These are phyloP conservation scores for Cyanocitta stelleri DNA, from an alignment of 2,113 vertebrate species.

Conservation along the genomic window DNA sequence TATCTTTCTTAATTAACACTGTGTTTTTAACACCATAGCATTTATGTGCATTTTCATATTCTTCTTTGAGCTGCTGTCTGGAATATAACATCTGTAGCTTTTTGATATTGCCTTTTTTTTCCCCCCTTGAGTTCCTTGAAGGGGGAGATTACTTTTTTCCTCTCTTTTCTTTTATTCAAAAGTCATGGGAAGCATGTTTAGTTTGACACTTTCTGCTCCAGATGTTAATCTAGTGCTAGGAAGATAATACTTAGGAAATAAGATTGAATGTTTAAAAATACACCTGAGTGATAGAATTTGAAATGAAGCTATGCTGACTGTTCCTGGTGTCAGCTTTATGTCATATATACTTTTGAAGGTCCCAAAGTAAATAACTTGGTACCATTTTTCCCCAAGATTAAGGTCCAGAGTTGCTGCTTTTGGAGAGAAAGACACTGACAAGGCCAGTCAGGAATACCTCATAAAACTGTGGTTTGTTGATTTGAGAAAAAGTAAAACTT, in stretches of 20 bases:
- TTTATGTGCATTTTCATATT: background rate
- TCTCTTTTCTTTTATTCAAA: background rate
- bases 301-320: background rate
- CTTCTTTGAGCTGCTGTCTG: background rate
- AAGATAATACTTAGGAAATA: background rate
- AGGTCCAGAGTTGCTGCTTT: background rate
- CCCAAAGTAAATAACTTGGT: background rate
- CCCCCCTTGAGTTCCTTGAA: background rate
- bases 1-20: background rate
- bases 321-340: background rate
- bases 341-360: slow-evolving; percentile 1
- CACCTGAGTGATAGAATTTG: background rate
- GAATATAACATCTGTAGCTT: background rate
- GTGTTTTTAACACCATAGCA: background rate
- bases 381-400: background rate
- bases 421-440: background rate
- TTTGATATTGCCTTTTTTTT: background rate
- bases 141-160: background rate
- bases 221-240: background rate
- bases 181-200: background rate
- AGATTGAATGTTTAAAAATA: background rate
- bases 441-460: background rate
- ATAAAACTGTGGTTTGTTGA: background rate
- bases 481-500: background rate
- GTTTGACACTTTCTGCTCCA: background rate